These are phyloP conservation scores for Tachypleus tridentatus DNA, from an alignment of 1,140 invertebrate genomes.

Conservation along the genomic window DNA sequence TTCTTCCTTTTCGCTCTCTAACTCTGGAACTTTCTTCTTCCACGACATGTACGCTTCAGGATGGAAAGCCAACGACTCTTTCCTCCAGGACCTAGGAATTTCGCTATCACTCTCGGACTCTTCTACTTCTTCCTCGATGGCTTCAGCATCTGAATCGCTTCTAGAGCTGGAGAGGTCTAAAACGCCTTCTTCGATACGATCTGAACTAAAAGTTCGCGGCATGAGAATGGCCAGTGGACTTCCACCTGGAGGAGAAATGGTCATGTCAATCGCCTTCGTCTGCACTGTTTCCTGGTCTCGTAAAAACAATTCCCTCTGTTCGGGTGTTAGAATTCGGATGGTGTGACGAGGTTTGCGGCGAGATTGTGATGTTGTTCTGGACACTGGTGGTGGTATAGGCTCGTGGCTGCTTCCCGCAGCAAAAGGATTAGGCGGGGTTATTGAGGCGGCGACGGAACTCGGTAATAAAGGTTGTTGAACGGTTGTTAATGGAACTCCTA, in stretches of 20 bases:
- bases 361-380: not conserved
- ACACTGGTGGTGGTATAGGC: not conserved
- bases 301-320: constrained; percentile 21
- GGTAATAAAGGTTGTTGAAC: too few species aligned
- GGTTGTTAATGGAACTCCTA: too few species aligned
- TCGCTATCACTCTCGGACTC: constrained; percentile 2
- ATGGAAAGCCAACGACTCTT: too few species aligned
- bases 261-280: constrained; percentile 26
- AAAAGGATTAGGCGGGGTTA: not conserved
- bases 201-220: not conserved
- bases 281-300: constrained; percentile 21
- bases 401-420: too few species aligned
- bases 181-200: constrained; percentile 18
- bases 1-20: too few species aligned
- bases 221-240: constrained; percentile 7
- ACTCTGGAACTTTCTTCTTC: too few species aligned
- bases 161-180: constrained; percentile 25
- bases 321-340: constrained; percentile 24
- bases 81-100: too few species aligned
- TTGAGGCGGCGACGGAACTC: too few species aligned
- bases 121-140: constrained; percentile 40
- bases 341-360: constrained; percentile 24
- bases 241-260: constrained; percentile 17
- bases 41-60: too few species aligned
- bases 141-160: constrained; percentile 64